Percentiles rank a stretch among this genome's conserved stretches.
phyloP scores from a whole-genome alignment of 2,113 vertebrate species.

The Gallinago undulata region DNA sequence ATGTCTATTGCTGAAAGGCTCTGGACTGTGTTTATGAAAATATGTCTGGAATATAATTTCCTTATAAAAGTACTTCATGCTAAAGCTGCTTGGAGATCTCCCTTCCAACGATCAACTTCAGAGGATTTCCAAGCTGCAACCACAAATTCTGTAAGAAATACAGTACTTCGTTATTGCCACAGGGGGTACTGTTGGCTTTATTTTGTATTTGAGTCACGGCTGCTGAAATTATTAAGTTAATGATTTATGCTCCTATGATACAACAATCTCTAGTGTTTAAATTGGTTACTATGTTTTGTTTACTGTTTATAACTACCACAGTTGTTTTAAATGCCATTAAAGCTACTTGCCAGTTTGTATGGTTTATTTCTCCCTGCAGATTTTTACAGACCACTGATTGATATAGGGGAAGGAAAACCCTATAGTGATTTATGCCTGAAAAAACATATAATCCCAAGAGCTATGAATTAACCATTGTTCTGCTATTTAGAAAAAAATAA shows the following conservation, averaged over 20 bases:
- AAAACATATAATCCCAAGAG: constrained; percentile 26
- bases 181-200: constrained; percentile 83
- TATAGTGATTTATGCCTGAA: constrained; percentile 57
- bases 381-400: constrained; percentile 74
- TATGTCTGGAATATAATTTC: neutral
- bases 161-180: constrained; percentile 78
- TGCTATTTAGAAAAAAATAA: constrained; percentile 12
- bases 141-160: constrained; percentile 31
- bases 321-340: constrained; percentile 67
- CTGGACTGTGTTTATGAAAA: neutral
- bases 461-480: constrained; percentile 74
- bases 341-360: constrained; percentile 56
- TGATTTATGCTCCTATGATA: constrained; percentile 75
- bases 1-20: neutral
- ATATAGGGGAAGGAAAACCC: constrained; percentile 18
- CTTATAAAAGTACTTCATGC: neutral
- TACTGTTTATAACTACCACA: constrained; percentile 79
- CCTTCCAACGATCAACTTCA: constrained; percentile 1
- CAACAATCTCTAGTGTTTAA: constrained; percentile 75
- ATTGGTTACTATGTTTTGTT: constrained; percentile 80
- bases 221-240: constrained; percentile 79
- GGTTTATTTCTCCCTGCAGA: constrained; percentile 74
- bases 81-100: neutral
- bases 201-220: constrained; percentile 70
- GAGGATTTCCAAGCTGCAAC: constrained; percentile 16